Percentiles rank a stretch among this genome's conserved stretches.
phyloP scores from a whole-genome alignment of 2,888 invertebrate genomes.

The Rhamphomyia laevipes region DNA sequence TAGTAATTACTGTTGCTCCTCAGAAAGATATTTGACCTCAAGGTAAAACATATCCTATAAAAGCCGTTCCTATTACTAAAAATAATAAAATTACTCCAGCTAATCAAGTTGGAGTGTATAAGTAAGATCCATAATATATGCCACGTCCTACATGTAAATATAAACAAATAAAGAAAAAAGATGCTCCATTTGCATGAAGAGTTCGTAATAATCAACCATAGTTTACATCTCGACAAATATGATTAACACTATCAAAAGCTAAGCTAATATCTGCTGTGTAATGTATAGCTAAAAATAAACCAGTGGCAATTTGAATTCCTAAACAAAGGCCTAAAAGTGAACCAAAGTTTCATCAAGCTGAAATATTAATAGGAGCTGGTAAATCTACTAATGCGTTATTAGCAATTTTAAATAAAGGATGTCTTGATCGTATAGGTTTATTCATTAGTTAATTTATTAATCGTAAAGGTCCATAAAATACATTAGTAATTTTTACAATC shows the following conservation, averaged over 20 bases:
- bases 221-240: conserved; percentile 59
- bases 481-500: conserved; percentile 45
- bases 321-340: conserved; percentile 51
- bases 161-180: conserved; percentile 59
- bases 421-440: conserved; percentile 37
- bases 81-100: conserved; percentile 54
- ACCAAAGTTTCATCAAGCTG: conserved; percentile 56
- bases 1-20: conserved; percentile 70
- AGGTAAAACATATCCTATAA: conserved; percentile 65
- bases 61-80: conserved; percentile 57
- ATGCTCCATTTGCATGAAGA: conserved; percentile 59
- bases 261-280: conserved; percentile 49
- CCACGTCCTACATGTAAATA: conserved; percentile 58
- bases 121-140: conserved; percentile 44
- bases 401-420: conserved; percentile 45
- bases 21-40: conserved; percentile 76
- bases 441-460: conserved; percentile 40
- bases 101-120: conserved; percentile 48
- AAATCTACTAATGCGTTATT: conserved; percentile 47
- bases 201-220: conserved; percentile 55
- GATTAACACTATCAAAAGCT: conserved; percentile 54
- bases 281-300: conserved; percentile 58
- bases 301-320: conserved; percentile 54
- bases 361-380: conserved; percentile 50
- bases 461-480: conserved; percentile 44